Percentiles rank a stretch among this genome's conserved stretches.
These are phyloP conservation scores for Acanthurus tractus DNA, from an alignment of 2,797 vertebrate species.

Conservation along the genomic window DNA sequence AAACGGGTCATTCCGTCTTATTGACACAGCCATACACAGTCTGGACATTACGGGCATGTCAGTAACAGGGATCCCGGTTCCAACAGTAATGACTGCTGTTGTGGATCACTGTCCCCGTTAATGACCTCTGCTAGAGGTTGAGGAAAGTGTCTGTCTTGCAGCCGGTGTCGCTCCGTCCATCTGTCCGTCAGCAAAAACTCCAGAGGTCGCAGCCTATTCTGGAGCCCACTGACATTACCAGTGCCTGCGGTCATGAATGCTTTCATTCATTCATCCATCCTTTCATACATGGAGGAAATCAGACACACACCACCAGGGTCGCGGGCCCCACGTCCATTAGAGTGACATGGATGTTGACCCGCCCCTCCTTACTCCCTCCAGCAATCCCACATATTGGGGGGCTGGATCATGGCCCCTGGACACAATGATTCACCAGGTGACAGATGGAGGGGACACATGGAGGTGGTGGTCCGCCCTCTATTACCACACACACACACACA, in stretches of 20 bases:
- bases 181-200: constrained; percentile 55
- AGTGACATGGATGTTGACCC: constrained; percentile 64
- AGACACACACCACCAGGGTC: constrained; percentile 36
- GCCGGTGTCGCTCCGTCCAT: constrained; percentile 56
- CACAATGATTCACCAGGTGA: constrained; percentile 57
- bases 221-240: constrained; percentile 38
- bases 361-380: constrained; percentile 31
- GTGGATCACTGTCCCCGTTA: constrained; percentile 75
- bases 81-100: constrained; percentile 71
- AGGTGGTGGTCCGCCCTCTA: constrained; percentile 32
- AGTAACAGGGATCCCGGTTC: constrained; percentile 55
- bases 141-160: constrained; percentile 49
- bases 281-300: constrained; percentile 57
- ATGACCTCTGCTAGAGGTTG: constrained; percentile 66
- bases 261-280: constrained; percentile 56
- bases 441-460: constrained; percentile 69
- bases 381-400: constrained; percentile 51
- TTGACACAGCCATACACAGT: constrained; percentile 64
- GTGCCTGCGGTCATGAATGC: constrained; percentile 50
- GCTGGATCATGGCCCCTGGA: constrained; percentile 48
- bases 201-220: constrained; percentile 57
- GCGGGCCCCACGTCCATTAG: constrained; percentile 54
- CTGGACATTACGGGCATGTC: constrained; percentile 68
- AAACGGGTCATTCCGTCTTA: constrained; percentile 75
- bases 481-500: constrained; percentile 34